phyloP scores from a whole-genome alignment of 2,113 vertebrate genomes.

The Gobiocypris rarus region DNA sequence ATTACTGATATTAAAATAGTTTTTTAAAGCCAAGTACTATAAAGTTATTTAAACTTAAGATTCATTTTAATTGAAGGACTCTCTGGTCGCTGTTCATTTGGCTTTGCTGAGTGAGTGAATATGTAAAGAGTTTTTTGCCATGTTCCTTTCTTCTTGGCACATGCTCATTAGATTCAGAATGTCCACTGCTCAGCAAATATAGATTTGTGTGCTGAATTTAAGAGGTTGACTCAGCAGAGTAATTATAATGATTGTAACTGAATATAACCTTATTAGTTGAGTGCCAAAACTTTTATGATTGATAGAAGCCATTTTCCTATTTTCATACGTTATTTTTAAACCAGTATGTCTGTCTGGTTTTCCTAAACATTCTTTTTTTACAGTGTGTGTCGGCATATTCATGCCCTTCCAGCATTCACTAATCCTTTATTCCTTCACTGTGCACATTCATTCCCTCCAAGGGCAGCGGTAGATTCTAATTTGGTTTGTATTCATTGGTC shows the following conservation, averaged over 20 bases:
- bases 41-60: not conserved
- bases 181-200: not conserved
- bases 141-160: slow-evolving; percentile 6
- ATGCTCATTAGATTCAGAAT: slow-evolving; percentile 1
- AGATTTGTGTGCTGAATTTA: not conserved
- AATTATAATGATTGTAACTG: not conserved
- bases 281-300: not conserved
- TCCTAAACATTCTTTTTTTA: not conserved
- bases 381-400: not conserved
- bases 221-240: not conserved
- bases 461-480: slow-evolving; percentile 23
- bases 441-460: slow-evolving; percentile 7
- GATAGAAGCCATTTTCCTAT: slow-evolving; percentile 7
- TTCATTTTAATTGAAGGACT: not conserved
- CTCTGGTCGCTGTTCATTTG: not conserved
- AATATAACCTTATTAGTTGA: not conserved
- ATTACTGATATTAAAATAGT: not conserved
- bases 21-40: not conserved
- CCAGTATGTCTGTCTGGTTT: not conserved
- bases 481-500: slow-evolving; percentile 24
- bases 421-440: slow-evolving; percentile 3
- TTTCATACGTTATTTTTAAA: not conserved
- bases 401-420: slow-evolving; percentile 15
- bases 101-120: slow-evolving; percentile 10
- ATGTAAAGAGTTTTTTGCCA: not conserved